Percentiles rank a stretch among this genome's conserved stretches.
phyloP scores from a whole-genome alignment of 2,113 vertebrate genomes.

The Rhea americana region DNA sequence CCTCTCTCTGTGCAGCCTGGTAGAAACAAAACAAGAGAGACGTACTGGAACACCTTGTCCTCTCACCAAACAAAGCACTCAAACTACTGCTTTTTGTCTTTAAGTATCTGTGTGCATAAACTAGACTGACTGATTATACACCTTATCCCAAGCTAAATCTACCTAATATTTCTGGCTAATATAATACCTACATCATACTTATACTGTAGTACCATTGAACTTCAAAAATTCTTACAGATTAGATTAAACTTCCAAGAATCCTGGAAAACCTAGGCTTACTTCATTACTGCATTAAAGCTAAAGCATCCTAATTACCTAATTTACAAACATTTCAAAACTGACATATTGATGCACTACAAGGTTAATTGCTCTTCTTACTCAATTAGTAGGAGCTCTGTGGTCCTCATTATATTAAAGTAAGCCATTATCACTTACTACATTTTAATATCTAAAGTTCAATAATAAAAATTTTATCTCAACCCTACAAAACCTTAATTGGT shows the following conservation, averaged over 20 bases:
- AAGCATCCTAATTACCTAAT: slow-evolving; percentile 43
- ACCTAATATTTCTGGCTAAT: neutral
- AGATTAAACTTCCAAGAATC: neutral
- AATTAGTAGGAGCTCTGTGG: slow-evolving; percentile 20
- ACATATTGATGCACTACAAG: neutral
- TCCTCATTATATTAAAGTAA: slow-evolving; percentile 37
- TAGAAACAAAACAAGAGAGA: neutral
- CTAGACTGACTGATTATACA: neutral
- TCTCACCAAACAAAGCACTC: neutral
- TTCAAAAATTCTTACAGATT: neutral
- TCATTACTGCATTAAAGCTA: neutral
- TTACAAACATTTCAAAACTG: slow-evolving; percentile 46
- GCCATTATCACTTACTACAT: slow-evolving; percentile 32
- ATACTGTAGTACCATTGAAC: fast-evolving
- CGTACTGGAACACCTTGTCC: neutral
- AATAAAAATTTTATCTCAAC: slow-evolving; percentile 15
- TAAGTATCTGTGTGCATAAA: neutral
- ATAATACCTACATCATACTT: neutral
- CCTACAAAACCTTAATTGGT: neutral
- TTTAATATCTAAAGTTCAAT: neutral
- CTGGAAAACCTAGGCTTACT: neutral
- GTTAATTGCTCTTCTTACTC: slow-evolving; percentile 59
- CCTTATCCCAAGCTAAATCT: neutral
- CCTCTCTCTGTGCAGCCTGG: neutral
- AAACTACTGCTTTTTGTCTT: neutral